Conservation (phyloP, 2,888 invertebrate species). For the Cancer borealis region DNA sequence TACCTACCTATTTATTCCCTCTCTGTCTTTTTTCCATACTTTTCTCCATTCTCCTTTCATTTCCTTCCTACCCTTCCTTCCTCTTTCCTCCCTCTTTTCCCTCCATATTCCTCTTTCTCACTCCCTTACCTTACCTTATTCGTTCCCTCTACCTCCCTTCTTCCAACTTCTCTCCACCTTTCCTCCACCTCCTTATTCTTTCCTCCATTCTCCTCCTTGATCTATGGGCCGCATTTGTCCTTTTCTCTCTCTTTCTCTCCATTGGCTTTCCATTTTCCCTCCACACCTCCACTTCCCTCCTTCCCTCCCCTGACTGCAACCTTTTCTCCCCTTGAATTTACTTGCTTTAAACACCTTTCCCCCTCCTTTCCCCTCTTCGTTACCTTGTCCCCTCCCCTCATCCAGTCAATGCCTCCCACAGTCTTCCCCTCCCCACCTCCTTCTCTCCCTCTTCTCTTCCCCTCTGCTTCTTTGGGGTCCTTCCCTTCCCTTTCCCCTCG, state of each 20-base stretch:
- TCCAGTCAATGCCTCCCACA: background rate
- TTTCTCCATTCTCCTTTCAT: no score
- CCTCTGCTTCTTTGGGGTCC: background rate
- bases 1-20: background rate
- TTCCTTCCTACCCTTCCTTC: background rate
- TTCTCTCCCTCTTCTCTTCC: background rate
- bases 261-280: no score
- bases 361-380: background rate
- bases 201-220: background rate
- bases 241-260: background rate
- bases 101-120: background rate
- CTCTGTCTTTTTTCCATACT: background rate
- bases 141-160: background rate
- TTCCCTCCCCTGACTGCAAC: background rate
- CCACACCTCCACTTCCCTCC: no score
- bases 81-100: background rate
- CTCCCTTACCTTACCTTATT: background rate
- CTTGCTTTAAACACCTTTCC: conserved; percentile 3
- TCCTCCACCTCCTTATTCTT: background rate
- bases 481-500: background rate
- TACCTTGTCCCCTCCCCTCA: background rate
- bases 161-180: background rate
- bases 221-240: background rate
- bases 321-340: conserved; percentile 1
- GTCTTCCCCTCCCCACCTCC: background rate